Percentiles rank a stretch among this genome's conserved stretches.
These are phyloP conservation scores for Hyposmocoma kahamanoa DNA, from an alignment of 1,140 invertebrate genomes.

Conservation along the genomic window DNA sequence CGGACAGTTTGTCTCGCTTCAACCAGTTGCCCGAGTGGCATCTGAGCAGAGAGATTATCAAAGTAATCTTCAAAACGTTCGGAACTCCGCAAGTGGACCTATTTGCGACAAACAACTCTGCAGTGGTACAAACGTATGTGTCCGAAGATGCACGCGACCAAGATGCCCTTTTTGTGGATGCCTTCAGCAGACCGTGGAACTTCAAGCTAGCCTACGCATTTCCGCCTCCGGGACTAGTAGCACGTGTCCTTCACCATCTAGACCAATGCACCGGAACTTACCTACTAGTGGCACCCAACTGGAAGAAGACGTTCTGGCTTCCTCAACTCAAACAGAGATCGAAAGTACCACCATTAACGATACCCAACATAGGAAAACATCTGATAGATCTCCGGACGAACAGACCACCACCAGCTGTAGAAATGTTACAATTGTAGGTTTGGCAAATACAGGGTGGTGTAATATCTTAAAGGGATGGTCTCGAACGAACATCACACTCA, in stretches of 20 bases:
- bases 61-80: constrained; percentile 25
- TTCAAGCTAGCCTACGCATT: constrained; percentile 36
- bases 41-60: constrained; percentile 21
- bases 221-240: constrained; percentile 30
- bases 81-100: constrained; percentile 32
- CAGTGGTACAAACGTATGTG: constrained; percentile 27
- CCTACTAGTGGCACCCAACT: constrained; percentile 19
- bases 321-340: constrained; percentile 15
- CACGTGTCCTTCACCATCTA: neutral
- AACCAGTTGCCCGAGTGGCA: constrained; percentile 39
- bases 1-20: constrained; percentile 31
- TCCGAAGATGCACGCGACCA: constrained; percentile 24
- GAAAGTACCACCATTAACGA: constrained; percentile 11
- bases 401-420: constrained; percentile 12
- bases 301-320: constrained; percentile 26
- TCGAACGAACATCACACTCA: neutral
- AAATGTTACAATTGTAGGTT: constrained; percentile 15
- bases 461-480: neutral
- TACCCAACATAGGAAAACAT: constrained; percentile 9
- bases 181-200: constrained; percentile 34
- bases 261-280: constrained; percentile 4
- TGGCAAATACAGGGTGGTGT: constrained; percentile 19
- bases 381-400: constrained; percentile 19
- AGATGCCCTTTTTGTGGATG: constrained; percentile 23
- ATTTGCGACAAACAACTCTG: constrained; percentile 24